These are phyloP conservation scores for Cryptotis parvus DNA, from an alignment of 2,113 vertebrate species.

Conservation along the genomic window DNA sequence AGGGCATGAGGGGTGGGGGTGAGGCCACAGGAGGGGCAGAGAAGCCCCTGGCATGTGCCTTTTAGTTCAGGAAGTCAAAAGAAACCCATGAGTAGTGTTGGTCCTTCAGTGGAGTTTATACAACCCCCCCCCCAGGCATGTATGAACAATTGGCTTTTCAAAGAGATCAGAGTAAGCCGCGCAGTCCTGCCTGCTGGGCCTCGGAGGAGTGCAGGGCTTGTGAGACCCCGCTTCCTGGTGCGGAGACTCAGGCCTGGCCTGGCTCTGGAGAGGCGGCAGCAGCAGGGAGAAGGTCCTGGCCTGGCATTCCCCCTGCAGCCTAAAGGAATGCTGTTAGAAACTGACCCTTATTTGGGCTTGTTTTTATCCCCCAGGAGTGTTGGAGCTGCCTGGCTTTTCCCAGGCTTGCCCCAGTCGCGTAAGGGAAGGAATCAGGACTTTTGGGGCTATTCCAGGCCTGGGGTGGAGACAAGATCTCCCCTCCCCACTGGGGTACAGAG, in stretches of 20 bases:
- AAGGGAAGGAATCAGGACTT: neutral
- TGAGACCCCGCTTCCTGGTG: neutral
- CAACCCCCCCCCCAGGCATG: too few relatives aligned
- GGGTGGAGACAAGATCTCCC: neutral
- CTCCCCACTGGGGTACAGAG: neutral
- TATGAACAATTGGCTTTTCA: neutral
- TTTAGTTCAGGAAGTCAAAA: neutral
- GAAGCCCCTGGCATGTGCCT: neutral
- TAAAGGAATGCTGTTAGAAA: constrained; percentile 73
- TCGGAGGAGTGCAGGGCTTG: neutral
- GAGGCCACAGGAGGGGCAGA: neutral
- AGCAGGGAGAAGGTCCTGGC: constrained; percentile 11
- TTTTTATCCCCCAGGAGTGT: constrained; percentile 60
- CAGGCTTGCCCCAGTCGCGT: constrained; percentile 58
- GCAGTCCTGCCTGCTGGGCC: neutral
- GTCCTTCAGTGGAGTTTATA: neutral
- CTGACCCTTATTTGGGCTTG: constrained; percentile 78
- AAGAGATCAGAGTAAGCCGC: neutral
- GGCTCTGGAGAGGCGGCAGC: neutral
- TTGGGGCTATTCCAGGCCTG: constrained; percentile 23
- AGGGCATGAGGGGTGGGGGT: neutral
- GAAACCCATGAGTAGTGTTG: neutral
- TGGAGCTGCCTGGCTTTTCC: constrained; percentile 64
- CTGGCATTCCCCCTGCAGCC: constrained; percentile 62
- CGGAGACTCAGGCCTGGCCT: neutral